These are phyloP conservation scores for Penaeus monodon DNA, from an alignment of 2,888 invertebrate genomes.

Conservation along the genomic window DNA sequence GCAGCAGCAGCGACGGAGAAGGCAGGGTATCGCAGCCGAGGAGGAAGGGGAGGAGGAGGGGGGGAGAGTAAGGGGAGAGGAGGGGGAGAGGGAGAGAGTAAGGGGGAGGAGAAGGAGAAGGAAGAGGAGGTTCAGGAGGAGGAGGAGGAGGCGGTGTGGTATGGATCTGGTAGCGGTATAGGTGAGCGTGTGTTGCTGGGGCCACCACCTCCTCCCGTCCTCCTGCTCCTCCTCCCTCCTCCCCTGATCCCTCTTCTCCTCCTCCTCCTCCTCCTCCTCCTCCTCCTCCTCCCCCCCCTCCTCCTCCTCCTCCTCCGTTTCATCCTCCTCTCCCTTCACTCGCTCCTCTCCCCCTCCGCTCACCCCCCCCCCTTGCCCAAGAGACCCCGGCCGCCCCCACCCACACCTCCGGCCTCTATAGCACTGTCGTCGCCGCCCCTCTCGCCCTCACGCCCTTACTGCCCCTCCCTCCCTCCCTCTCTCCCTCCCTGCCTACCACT, in stretches of 20 bases:
- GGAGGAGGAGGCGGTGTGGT: neutral
- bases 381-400: neutral
- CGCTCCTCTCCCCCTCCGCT: neutral
- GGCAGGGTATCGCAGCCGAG: no score
- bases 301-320: neutral
- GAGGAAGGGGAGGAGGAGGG: no score
- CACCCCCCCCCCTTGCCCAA: neutral
- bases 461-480: neutral
- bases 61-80: neutral
- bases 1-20: no score
- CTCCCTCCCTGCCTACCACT: neutral
- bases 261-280: neutral
- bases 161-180: neutral
- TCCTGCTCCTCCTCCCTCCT: neutral
- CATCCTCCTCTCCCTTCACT: slow-evolving; percentile 13
- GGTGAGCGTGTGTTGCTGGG: neutral
- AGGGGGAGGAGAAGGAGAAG: neutral
- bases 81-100: neutral
- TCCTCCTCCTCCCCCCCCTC: neutral
- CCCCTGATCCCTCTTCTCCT: neutral
- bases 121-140: neutral
- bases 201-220: neutral
- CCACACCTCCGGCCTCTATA: neutral
- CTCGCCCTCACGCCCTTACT: neutral
- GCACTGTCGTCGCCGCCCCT: no score